These are phyloP conservation scores for Momotus momota DNA, from an alignment of 2,797 vertebrate species.

Conservation along the genomic window DNA sequence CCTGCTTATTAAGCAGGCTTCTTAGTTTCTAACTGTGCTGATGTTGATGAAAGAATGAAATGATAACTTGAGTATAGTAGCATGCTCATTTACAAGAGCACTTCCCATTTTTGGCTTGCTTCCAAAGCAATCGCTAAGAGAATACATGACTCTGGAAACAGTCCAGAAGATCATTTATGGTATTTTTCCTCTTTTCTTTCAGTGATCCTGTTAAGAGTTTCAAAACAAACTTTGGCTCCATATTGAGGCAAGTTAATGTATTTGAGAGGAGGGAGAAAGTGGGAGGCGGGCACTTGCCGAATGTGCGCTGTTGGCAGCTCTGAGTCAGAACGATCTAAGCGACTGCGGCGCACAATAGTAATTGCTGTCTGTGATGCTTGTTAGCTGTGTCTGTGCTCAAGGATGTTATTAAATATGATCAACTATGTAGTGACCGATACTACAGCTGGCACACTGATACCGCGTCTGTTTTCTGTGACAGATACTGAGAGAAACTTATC, in stretches of 20 bases:
- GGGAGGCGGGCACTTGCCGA: neutral
- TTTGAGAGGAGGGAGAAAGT: constrained; percentile 17
- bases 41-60: constrained; percentile 87
- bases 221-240: constrained; percentile 83
- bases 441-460: constrained; percentile 49
- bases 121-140: constrained; percentile 82
- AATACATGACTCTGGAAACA: constrained; percentile 79
- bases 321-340: neutral
- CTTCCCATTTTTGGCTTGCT: constrained; percentile 77
- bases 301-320: neutral
- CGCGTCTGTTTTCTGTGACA: constrained; percentile 32
- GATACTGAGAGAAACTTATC: constrained; percentile 66
- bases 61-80: constrained; percentile 80
- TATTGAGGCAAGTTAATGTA: constrained; percentile 74
- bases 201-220: constrained; percentile 82
- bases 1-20: constrained; percentile 81
- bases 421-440: constrained; percentile 43
- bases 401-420: constrained; percentile 58
- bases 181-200: constrained; percentile 78
- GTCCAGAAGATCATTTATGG: constrained; percentile 80
- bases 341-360: neutral
- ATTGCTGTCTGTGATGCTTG: neutral
- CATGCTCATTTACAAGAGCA: constrained; percentile 76
- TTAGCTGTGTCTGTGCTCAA: neutral
- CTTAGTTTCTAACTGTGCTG: constrained; percentile 81